A percentile compares a stretch with the other conserved stretches of the same genome.
phyloP scores from a whole-genome alignment of 1,140 invertebrate species.

The Trialeurodes vaporariorum region DNA sequence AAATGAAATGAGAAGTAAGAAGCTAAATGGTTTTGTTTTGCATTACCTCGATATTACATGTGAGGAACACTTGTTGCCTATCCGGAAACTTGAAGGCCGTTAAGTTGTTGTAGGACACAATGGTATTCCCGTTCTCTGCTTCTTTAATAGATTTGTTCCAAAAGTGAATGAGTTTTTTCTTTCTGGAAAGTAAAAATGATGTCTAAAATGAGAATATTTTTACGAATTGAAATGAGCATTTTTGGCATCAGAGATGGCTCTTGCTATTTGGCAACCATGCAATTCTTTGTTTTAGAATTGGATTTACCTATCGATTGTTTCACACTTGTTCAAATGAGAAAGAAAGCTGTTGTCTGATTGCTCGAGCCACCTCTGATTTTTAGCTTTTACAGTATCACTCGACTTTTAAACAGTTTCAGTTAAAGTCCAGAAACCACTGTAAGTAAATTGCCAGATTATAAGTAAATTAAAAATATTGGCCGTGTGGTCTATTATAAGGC shows the following conservation, averaged over 20 bases:
- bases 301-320: not conserved
- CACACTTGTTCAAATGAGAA: no score
- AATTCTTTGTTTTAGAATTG: not conserved
- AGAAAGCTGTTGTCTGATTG: no score
- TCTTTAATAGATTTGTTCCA: conserved; percentile 48
- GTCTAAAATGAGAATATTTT: not conserved
- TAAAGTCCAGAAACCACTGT: no score
- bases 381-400: no score
- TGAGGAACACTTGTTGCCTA: conserved; percentile 53
- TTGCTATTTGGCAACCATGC: not conserved
- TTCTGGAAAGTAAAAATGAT: conserved; percentile 34
- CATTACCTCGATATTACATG: conserved; percentile 59
- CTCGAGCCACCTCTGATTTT: no score
- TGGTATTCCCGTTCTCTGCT: conserved; percentile 43
- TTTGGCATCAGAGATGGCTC: not conserved
- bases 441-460: no score
- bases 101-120: conserved; percentile 52
- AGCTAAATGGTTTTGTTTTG: no score
- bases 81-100: conserved; percentile 63
- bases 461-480: no score
- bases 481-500: no score
- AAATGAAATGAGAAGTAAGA: no score
- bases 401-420: no score
- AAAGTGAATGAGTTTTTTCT: conserved; percentile 50
- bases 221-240: not conserved